Conservation (phyloP, 2,888 invertebrate species). For the Drosophila tanythrix region DNA sequence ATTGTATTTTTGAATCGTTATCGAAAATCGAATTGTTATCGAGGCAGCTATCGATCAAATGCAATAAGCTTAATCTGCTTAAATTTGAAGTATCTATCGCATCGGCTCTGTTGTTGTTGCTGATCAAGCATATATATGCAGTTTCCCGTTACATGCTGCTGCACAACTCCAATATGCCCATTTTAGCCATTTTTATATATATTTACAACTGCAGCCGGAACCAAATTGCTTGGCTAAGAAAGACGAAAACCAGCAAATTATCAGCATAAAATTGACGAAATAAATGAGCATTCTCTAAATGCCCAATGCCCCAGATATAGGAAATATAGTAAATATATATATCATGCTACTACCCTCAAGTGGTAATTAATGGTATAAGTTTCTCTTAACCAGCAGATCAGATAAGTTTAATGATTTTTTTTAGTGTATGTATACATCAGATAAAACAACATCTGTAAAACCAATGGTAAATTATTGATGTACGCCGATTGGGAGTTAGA, state of each 20-base stretch:
- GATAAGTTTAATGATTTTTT: not conserved
- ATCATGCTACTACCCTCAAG: not conserved
- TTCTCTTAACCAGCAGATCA: not conserved
- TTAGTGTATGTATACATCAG: not conserved
- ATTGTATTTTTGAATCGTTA: not conserved
- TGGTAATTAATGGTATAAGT: not conserved
- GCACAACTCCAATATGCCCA: not conserved
- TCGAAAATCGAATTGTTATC: not conserved
- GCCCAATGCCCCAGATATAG: not conserved
- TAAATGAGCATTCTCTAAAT: not conserved
- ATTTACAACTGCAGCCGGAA: slow-evolving; percentile 1
- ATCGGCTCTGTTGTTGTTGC: not conserved
- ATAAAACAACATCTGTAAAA: not conserved
- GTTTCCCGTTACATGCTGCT: not conserved
- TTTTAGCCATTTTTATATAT: not conserved
- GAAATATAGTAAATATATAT: not conserved
- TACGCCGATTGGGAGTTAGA: not conserved
- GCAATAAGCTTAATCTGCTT: not conserved
- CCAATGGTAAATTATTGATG: not conserved
- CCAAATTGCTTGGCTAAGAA: slow-evolving; percentile 1
- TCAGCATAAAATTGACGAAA: not conserved
- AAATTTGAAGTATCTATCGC: not conserved
- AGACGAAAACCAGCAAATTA: not conserved
- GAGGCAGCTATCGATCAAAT: not conserved
- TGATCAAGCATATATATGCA: not conserved